These are phyloP conservation scores for Helicoverpa assulta DNA, from an alignment of 2,888 invertebrate genomes.

Conservation along the genomic window DNA sequence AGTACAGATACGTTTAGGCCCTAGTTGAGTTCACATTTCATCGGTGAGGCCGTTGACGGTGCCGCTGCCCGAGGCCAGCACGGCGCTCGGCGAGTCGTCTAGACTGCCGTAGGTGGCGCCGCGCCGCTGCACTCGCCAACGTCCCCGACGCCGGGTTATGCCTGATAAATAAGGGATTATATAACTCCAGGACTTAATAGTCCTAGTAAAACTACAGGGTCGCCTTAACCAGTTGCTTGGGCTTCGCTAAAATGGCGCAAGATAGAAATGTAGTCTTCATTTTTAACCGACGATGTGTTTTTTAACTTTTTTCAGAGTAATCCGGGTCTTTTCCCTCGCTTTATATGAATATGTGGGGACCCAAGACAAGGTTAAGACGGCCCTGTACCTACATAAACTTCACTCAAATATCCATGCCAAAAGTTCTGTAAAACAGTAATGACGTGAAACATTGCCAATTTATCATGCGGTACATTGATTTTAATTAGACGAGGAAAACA, in stretches of 20 bases:
- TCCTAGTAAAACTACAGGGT: conserved; percentile 5
- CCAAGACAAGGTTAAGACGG: no score
- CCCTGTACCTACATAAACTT: conserved; percentile 30
- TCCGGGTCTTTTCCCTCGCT: no score
- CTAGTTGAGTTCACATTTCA: conserved; percentile 75
- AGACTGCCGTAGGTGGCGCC: conserved; percentile 92
- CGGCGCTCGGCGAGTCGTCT: conserved; percentile 80
- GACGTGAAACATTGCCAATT: conserved; percentile 53
- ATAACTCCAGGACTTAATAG: conserved; percentile 41
- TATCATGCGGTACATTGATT: conserved; percentile 58
- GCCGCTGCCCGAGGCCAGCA: conserved; percentile 74
- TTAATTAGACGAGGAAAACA: conserved; percentile 45
- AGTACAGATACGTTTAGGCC: no score
- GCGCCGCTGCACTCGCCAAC: conserved; percentile 84
- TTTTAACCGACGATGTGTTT: no score
- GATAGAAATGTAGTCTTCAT: no score
- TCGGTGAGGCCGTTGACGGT: conserved; percentile 83
- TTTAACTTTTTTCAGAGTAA: no score
- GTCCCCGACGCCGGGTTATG: conserved; percentile 89
- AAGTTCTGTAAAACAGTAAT: conserved; percentile 49
- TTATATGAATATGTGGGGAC: no score
- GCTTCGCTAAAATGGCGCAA: no score
- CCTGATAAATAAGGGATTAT: conserved; percentile 72
- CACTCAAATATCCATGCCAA: conserved; percentile 52
- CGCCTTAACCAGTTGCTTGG: no score